Evolutionary conservation across 2,797 vertebrate species (phyloP).

Genomic region (Chiropotes sagulatus): DNA sequence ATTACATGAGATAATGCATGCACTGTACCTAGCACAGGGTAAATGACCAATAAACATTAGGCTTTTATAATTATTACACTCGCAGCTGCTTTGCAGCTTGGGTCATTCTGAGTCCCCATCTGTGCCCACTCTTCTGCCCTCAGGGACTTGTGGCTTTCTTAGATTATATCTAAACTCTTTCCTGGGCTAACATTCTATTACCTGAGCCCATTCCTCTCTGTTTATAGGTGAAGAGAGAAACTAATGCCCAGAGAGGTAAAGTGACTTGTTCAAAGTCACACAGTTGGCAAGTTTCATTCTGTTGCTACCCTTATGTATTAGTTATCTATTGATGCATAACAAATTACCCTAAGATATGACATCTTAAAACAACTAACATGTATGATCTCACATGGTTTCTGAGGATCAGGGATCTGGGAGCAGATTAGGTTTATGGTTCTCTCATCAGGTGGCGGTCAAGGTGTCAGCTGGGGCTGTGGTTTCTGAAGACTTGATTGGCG

Average conservation of each 20-base stretch:
- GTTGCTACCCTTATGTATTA: background rate
- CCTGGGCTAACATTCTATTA: background rate
- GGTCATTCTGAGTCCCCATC: background rate
- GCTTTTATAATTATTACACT: background rate
- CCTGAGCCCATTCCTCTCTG: background rate
- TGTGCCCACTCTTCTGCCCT: background rate
- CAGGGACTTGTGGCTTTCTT: background rate
- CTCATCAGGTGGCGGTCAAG: background rate
- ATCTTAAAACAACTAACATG: background rate
- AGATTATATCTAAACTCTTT: background rate
- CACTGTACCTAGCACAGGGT: background rate
- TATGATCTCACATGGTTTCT: background rate
- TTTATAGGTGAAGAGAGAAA: background rate
- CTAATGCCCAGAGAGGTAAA: background rate
- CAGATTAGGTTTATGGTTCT: background rate
- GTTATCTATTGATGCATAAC: background rate
- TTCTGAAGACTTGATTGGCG: background rate
- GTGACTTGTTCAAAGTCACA: background rate
- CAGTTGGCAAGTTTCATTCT: background rate
- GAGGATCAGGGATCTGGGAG: background rate
- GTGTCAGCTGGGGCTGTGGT: background rate
- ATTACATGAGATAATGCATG: background rate
- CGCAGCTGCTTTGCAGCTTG: background rate
- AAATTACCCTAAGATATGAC: background rate
- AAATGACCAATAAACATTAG: fast-evolving